Evolutionary conservation across 2,888 invertebrate species (phyloP), one percentile per base, ranked within the genome.

Genomic region (Pterostichus niger): DNA sequence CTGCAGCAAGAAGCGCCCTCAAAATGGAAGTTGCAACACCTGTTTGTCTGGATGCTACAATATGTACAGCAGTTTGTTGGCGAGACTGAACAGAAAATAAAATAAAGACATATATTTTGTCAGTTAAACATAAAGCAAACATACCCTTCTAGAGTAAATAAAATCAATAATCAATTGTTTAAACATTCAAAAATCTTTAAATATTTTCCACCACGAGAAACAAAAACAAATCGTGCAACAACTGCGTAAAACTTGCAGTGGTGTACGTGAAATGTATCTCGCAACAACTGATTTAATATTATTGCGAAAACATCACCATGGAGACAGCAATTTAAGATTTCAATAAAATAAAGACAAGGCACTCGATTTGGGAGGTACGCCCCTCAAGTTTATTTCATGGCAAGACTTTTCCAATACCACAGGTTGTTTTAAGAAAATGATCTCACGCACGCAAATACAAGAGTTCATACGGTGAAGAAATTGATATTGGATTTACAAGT

Each of bases 11-110:
- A 52, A 99, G 92, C 5, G 97, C 94, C 87, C 98, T 93, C 11
- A 99, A 93, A 86, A 98, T 97, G 86, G 96, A 95, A 82, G 98
- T 96, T 4, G 98, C 98, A 10, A 97, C 96, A 13, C 97, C 98
- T 0, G 97, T 97, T 89, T 97, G 96, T 87, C 99, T 93, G 86
- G 96, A 96, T 80, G 98, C 97, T 84, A 98, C 98, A 89, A 99
- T 92, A 91, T 99, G 99, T 1, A 99, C 95, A 1, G 99, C 96
- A 6, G 98, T 96, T 90, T 99, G 98, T 87, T 96, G 95, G 84
- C 96, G 95, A 84, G 97, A 95, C 98, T 99, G 56, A 9, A 56
- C 13, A 56, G n/a, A 75, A 59, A 73, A 40, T 40, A 13, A 77
- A 6, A 59, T 77, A 46, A 49, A 33, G 15, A 68, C 11, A 31